Evolutionary conservation across 2,797 vertebrate species (phyloP).

Genomic region (Dicrostonyx torquatus): DNA sequence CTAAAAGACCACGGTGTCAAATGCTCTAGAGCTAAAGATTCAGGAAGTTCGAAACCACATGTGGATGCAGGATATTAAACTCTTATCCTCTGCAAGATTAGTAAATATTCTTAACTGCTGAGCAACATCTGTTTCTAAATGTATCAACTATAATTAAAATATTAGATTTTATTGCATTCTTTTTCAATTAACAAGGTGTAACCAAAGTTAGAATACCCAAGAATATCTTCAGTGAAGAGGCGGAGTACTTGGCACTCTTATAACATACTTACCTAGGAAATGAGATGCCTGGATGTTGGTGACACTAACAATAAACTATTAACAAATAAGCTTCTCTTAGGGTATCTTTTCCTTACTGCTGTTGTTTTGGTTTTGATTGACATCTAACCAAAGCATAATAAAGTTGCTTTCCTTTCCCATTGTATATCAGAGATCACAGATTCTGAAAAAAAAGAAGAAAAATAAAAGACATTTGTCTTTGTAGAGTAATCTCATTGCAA

Average conservation of each 20-base stretch:
- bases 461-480: neutral
- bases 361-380: neutral
- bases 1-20: too few relatives aligned
- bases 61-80: neutral
- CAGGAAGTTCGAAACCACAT: neutral
- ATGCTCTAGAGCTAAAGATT: too few relatives aligned
- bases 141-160: neutral
- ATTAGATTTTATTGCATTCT: neutral
- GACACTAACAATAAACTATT: neutral
- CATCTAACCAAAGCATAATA: neutral
- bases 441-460: neutral
- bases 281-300: accelerated
- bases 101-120: neutral
- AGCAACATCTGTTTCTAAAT: neutral
- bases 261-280: accelerated
- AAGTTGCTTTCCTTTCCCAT: neutral
- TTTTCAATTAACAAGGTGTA: neutral
- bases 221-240: neutral
- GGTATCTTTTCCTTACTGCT: neutral
- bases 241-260: neutral
- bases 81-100: neutral
- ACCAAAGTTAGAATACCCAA: neutral
- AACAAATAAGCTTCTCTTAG: neutral
- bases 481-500: neutral
- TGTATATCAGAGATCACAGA: neutral